A percentile compares a stretch with the other conserved stretches of the same genome.
phyloP scores from a whole-genome alignment of 2,113 vertebrate genomes.

The Corydoras sp. region DNA sequence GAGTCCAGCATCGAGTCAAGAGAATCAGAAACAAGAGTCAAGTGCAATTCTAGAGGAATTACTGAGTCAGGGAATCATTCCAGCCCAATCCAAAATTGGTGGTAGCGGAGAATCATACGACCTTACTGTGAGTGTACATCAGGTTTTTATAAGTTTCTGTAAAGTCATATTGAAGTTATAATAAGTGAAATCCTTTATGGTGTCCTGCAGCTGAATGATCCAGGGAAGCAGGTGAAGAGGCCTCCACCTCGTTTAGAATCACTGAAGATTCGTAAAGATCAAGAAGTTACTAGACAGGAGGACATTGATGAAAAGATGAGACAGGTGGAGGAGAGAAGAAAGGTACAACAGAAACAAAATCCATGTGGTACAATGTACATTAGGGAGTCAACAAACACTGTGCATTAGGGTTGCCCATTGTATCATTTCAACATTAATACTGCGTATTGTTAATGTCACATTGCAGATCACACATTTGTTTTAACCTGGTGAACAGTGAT shows the following conservation, averaged over 20 bases:
- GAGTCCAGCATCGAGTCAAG: slow-evolving; percentile 41
- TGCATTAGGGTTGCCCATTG: too few species aligned
- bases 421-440: too few species aligned
- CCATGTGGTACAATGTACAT: neutral
- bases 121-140: slow-evolving; percentile 61
- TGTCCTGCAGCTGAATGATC: slow-evolving; percentile 52
- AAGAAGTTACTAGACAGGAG: slow-evolving; percentile 56
- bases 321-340: slow-evolving; percentile 61
- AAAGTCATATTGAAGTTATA: neutral
- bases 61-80: slow-evolving; percentile 75
- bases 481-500: too few species aligned
- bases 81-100: slow-evolving; percentile 50
- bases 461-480: too few species aligned
- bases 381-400: too few species aligned
- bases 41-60: slow-evolving; percentile 79
- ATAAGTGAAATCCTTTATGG: neutral
- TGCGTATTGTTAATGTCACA: too few species aligned
- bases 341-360: slow-evolving; percentile 50
- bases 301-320: slow-evolving; percentile 68
- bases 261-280: slow-evolving; percentile 57
- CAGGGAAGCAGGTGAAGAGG: slow-evolving; percentile 49
- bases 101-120: slow-evolving; percentile 61
- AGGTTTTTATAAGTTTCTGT: neutral
- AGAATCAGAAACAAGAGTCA: slow-evolving; percentile 60
- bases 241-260: slow-evolving; percentile 73